These are phyloP conservation scores for Ceratotherium simum DNA, from an alignment of 2,113 vertebrate genomes.

Conservation along the genomic window DNA sequence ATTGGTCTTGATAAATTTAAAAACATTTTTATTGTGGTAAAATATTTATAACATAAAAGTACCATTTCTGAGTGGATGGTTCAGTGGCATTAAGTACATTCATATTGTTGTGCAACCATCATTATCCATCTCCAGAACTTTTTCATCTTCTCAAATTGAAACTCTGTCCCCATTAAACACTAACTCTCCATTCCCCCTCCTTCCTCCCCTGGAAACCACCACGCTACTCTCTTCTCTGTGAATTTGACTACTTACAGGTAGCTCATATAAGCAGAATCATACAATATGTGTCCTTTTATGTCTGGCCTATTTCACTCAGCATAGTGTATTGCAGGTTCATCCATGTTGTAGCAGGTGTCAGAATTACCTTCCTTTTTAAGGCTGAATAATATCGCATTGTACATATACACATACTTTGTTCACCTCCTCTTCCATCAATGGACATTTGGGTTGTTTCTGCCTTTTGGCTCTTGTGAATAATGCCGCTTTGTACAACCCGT, in stretches of 20 bases:
- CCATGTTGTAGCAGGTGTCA: fast-evolving
- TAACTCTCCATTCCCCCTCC: fast-evolving
- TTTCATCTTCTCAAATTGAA: not conserved
- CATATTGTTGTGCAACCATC: fast-evolving
- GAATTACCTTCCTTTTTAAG: not conserved
- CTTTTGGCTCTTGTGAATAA: too few species aligned
- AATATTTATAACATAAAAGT: not conserved
- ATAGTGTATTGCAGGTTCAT: fast-evolving
- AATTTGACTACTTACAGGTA: fast-evolving
- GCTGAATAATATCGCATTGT: fast-evolving
- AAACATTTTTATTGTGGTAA: not conserved
- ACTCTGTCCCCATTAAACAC: not conserved
- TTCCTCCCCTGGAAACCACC: not conserved
- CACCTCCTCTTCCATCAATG: fast-evolving
- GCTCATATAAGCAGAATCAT: fast-evolving
- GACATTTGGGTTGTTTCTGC: fast-evolving
- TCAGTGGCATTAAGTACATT: fast-evolving
- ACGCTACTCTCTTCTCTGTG: not conserved
- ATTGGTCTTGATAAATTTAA: not conserved
- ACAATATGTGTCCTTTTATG: fast-evolving
- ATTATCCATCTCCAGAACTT: not conserved
- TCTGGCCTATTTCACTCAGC: fast-evolving
- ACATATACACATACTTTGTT: fast-evolving
- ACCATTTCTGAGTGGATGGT: too few species aligned
- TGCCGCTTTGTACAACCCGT: fast-evolving